Evolutionary conservation across 2,113 vertebrate species (phyloP).

Genomic region (Narcine bancroftii): DNA sequence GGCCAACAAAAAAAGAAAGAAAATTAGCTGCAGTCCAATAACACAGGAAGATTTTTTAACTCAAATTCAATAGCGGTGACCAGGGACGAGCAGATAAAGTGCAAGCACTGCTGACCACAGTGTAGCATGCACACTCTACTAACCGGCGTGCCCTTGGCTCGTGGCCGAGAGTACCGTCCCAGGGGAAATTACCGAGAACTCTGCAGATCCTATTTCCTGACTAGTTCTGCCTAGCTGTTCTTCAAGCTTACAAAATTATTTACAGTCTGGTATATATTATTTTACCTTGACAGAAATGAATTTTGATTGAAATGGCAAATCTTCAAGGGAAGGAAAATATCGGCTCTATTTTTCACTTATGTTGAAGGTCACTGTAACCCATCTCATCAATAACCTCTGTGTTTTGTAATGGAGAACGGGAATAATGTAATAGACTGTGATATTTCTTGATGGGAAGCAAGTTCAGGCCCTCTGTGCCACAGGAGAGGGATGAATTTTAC

Average conservation of each 20-base stretch:
- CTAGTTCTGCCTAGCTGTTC: not conserved
- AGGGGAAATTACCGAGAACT: not conserved
- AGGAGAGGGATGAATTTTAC: not conserved
- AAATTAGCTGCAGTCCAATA: not conserved
- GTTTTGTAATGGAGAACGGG: not conserved
- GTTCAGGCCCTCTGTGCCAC: not conserved
- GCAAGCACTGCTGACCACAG: not conserved
- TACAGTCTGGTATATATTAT: slow-evolving; percentile 30
- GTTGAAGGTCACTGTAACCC: slow-evolving; percentile 15
- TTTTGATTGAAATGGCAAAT: slow-evolving; percentile 19
- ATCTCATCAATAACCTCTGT: slow-evolving; percentile 30
- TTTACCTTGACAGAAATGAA: slow-evolving; percentile 27
- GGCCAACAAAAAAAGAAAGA: not conserved
- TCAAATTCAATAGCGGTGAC: slow-evolving; percentile 29
- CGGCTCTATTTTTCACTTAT: not conserved
- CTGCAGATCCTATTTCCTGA: not conserved
- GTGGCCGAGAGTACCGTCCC: not conserved
- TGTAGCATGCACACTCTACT: not conserved
- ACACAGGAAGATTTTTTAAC: not conserved
- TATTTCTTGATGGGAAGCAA: not conserved
- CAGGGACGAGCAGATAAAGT: not conserved
- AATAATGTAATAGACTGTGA: slow-evolving; percentile 23
- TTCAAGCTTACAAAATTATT: slow-evolving; percentile 18
- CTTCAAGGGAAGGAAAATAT: not conserved
- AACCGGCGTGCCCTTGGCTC: not conserved